phyloP scores from a whole-genome alignment of 2,888 invertebrate species.

The Tenthredo livida region DNA sequence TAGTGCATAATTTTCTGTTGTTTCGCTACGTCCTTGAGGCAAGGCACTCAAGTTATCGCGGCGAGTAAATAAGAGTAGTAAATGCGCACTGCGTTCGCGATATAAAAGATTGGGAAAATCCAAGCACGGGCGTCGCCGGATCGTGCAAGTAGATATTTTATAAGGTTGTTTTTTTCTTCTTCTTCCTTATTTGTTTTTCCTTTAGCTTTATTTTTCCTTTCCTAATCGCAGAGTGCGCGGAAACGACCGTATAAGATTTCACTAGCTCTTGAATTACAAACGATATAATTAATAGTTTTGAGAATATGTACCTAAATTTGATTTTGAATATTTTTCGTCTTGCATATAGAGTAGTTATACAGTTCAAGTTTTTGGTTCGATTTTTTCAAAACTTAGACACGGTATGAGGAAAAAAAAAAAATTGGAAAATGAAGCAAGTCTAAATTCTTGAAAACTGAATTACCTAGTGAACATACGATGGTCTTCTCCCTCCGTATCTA shows the following conservation, averaged over 20 bases:
- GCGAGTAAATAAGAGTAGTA: conserved; percentile 36
- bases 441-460: not conserved
- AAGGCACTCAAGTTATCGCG: conserved; percentile 21
- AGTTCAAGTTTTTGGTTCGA: not conserved
- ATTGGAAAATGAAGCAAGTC: not conserved
- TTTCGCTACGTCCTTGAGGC: conserved; percentile 19
- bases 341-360: no score
- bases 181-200: not conserved
- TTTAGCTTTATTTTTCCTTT: not conserved
- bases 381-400: not conserved
- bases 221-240: not conserved
- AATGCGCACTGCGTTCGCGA: conserved; percentile 20
- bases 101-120: conserved; percentile 51
- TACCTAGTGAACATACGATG: not conserved
- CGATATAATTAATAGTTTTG: no score
- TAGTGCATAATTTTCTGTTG: not conserved
- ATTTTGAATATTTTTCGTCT: no score
- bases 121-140: conserved; percentile 32
- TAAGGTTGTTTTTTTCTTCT: not conserved
- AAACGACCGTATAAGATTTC: no score
- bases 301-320: no score
- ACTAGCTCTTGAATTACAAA: no score
- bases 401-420: not conserved
- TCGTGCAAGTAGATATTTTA: not conserved
- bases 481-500: conserved; percentile 46